Evolutionary conservation across 2,888 invertebrate species (phyloP).

Genomic region (Diaperis boleti): DNA sequence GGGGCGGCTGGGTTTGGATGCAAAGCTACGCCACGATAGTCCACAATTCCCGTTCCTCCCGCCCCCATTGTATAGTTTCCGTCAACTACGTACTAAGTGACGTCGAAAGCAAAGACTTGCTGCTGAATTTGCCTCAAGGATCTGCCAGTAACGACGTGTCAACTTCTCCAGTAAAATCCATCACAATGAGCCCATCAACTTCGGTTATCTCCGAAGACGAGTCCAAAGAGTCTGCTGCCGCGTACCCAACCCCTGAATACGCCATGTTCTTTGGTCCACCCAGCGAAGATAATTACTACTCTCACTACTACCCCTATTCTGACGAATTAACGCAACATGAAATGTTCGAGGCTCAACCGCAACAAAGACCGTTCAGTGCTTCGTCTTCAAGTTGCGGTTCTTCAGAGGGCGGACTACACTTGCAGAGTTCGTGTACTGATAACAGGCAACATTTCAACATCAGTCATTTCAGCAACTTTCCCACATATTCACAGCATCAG

Average conservation of each 20-base stretch:
- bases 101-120: conserved; percentile 84
- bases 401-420: conserved; percentile 73
- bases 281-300: conserved; percentile 60
- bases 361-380: conserved; percentile 84
- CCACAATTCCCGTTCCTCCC: conserved; percentile 93
- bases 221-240: conserved; percentile 69
- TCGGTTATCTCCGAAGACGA: conserved; percentile 70
- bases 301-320: conserved; percentile 66
- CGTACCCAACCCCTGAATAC: conserved; percentile 63
- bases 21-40: conserved; percentile 98
- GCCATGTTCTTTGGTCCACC: conserved; percentile 50
- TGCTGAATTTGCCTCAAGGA: conserved; percentile 84
- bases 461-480: conserved; percentile 64
- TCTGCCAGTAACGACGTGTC: conserved; percentile 65
- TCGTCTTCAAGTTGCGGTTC: conserved; percentile 84
- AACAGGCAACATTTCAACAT: conserved; percentile 58
- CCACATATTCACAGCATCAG: conserved; percentile 56
- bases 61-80: conserved; percentile 96
- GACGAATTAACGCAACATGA: conserved; percentile 66
- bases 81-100: conserved; percentile 96
- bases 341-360: conserved; percentile 57
- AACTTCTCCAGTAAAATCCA: conserved; percentile 49
- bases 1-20: conserved; percentile 99
- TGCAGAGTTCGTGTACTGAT: conserved; percentile 61
- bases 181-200: conserved; percentile 53